Evolutionary conservation across 2,888 invertebrate species (phyloP).

Genomic region (Vesta saturnalis): DNA sequence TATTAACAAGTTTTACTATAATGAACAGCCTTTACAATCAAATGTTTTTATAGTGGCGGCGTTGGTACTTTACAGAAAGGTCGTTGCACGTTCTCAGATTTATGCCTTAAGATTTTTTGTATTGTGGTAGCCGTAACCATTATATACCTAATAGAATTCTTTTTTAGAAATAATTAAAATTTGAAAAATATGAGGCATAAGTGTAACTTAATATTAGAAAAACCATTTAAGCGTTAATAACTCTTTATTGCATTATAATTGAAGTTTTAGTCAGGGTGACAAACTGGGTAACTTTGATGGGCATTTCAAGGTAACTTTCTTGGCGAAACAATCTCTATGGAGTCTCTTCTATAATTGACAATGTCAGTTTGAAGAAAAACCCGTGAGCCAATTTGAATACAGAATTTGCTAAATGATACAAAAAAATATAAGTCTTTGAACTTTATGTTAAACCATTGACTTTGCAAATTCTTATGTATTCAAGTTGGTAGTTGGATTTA

Average conservation of each 20-base stretch:
- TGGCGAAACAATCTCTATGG: slow-evolving; percentile 20
- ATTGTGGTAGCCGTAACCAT: neutral
- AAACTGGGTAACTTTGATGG: slow-evolving; percentile 19
- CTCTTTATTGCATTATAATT: neutral
- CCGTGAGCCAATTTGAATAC: slow-evolving; percentile 23
- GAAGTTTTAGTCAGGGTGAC: slow-evolving; percentile 1
- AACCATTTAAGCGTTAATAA: neutral
- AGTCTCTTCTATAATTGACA: slow-evolving; percentile 26
- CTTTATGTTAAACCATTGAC: slow-evolving; percentile 34
- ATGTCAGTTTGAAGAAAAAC: slow-evolving; percentile 21
- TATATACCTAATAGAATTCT: neutral
- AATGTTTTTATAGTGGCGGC: slow-evolving; percentile 6
- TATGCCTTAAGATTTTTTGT: slow-evolving; percentile 8
- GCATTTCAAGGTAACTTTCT: slow-evolving; percentile 23
- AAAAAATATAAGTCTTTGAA: slow-evolving; percentile 37
- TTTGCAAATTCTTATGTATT: slow-evolving; percentile 30
- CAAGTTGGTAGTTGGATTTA: slow-evolving; percentile 17
- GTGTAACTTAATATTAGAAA: too few relatives aligned
- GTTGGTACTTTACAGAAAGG: neutral
- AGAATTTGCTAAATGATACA: slow-evolving; percentile 16
- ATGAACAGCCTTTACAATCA: slow-evolving; percentile 6
- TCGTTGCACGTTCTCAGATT: slow-evolving; percentile 7
- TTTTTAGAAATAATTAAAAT: neutral
- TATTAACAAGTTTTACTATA: slow-evolving; percentile 6
- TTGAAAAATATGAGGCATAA: neutral